Base-by-base conservation (phyloP, 2,888 invertebrate genomes). In the Napeogenes inachia region DNA sequence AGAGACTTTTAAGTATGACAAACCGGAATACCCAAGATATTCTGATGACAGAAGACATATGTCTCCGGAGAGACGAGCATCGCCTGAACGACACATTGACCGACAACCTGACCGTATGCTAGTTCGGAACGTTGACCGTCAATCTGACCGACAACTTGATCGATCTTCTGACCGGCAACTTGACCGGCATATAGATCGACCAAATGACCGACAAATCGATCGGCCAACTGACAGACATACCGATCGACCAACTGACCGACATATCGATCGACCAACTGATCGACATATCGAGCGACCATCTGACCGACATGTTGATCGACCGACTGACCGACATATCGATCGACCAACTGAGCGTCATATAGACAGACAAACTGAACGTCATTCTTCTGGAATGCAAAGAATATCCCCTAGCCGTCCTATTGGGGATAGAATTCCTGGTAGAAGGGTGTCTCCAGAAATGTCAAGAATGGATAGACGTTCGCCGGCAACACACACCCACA, bases 391-490 rank as follows among this genome's bases (percentile, higher is more conserved):
- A 32, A 10, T 68, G 68, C 46, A 65, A 67, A 54, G 63, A 65
- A n/a, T 70, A 70, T 50, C 50, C 0, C 50, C 50, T 8, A 50
- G 30, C 21, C 32, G 67, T 67, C 8, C 69, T 69, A 42, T 42
- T 42, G 42, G 2, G 5, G 42, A 42, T 42, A 42, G 42, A 42
- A 42, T 42, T 42, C 10, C 42, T 8, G 10, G 10, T 42, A 42
- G 42, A 42, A 42, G 42, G 12, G 12, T 42, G 12, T 42, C 42
- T 12, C 42, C 42, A 42, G 10, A 10, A 10, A 42, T 42, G 42
- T 10, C 42, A 42, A 42, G 42, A 6, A 42, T 42, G 42, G 42
- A 42, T 42, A 42, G 50, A 54, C 13, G 70, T 60, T 0, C 58
- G 63, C 1, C 57, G 61, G 30, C 62, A 58, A 42, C 62, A 64